Evolutionary conservation across 2,797 vertebrate genomes (phyloP).

Genomic region (Allenopithecus nigroviridis): DNA sequence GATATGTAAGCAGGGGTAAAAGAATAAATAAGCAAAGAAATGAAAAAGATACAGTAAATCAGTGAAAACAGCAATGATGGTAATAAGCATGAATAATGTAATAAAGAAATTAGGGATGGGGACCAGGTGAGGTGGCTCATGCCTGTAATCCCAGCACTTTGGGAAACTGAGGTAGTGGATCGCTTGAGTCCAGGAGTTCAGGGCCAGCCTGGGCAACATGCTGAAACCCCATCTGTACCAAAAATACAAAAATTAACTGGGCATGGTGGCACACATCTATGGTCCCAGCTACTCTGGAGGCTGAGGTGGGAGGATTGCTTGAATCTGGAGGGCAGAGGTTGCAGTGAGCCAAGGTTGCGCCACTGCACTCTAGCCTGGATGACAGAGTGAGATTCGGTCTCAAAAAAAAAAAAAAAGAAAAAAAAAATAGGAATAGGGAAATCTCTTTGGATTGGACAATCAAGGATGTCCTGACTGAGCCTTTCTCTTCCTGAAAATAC

Average conservation of each 20-base stretch:
- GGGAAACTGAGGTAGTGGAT: neutral
- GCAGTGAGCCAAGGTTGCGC: no score
- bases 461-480: neutral
- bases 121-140: neutral
- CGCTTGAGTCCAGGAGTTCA: neutral
- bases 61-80: neutral
- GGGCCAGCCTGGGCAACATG: neutral
- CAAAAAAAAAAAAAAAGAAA: no score
- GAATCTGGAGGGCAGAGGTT: neutral
- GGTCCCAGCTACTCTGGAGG: neutral
- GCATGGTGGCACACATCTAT: neutral
- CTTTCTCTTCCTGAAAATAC: neutral
- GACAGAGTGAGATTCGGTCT: no score
- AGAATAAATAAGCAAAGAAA: neutral
- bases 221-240: neutral
- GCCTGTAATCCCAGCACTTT: neutral
- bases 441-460: accelerated
- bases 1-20: neutral
- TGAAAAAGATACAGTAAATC: neutral
- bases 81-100: neutral
- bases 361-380: no score
- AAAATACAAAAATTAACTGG: neutral
- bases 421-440: neutral
- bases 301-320: neutral
- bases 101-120: neutral